These are phyloP conservation scores for Anagrus nilaparvatae DNA, from an alignment of 1,140 invertebrate genomes.

Conservation along the genomic window DNA sequence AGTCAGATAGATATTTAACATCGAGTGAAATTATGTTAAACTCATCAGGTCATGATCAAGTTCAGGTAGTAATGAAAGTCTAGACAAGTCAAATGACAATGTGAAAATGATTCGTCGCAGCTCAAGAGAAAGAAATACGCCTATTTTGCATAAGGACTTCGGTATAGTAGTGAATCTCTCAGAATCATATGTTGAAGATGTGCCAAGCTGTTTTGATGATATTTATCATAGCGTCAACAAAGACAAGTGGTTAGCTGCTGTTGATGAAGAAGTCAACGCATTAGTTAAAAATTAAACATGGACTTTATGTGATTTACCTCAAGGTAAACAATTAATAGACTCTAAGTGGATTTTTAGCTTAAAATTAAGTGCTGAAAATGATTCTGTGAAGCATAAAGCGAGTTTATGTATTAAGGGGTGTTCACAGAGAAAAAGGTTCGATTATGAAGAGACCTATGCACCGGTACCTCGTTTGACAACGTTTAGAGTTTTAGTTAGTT, in stretches of 20 bases:
- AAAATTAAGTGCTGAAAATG: no score
- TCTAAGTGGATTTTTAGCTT: conserved; percentile 26
- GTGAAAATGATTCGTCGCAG: background rate
- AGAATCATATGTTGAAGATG: no score
- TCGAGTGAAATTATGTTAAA: background rate
- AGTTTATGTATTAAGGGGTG: conserved; percentile 23
- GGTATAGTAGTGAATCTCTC: conserved; percentile 5
- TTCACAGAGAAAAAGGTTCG: conserved; percentile 17
- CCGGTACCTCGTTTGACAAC: conserved; percentile 25
- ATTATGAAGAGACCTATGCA: conserved; percentile 28
- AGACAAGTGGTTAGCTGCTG: background rate
- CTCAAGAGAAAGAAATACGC: background rate
- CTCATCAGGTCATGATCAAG: no score
- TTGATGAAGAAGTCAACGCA: background rate
- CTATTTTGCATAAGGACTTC: conserved; percentile 3
- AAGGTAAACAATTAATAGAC: conserved; percentile 14
- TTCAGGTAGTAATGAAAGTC: no score
- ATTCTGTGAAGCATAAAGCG: conserved; percentile 21
- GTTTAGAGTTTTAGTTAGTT: conserved; percentile 18
- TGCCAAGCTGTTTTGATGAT: background rate
- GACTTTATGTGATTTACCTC: background rate
- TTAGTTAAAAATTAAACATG: conserved; percentile 2
- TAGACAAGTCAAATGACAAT: background rate
- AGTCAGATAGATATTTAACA: background rate
- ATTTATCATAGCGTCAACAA: background rate